Percentiles rank a stretch among this genome's conserved stretches.
These are phyloP conservation scores for Trileptium ribeirensis DNA, from an alignment of 2,888 invertebrate genomes.

Conservation along the genomic window DNA sequence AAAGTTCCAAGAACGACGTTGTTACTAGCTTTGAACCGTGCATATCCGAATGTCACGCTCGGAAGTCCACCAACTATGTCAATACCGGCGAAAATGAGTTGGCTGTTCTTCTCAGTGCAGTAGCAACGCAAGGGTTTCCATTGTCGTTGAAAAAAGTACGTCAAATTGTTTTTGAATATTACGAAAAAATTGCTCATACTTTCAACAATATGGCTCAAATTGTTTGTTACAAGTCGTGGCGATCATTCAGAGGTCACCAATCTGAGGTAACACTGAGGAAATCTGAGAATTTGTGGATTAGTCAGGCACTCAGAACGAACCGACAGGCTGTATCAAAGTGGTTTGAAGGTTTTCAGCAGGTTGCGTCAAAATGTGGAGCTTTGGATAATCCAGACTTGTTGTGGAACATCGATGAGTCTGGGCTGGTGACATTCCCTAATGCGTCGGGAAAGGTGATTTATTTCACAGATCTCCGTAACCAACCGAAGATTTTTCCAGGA, in stretches of 20 bases:
- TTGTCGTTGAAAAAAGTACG: not conserved
- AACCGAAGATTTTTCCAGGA: not conserved
- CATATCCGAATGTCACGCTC: too few relatives aligned
- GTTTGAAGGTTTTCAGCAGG: not conserved
- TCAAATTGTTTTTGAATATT: not conserved
- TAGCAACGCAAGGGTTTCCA: constrained; percentile 6
- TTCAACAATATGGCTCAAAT: not conserved
- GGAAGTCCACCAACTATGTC: too few relatives aligned
- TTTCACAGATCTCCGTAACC: not conserved
- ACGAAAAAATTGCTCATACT: not conserved
- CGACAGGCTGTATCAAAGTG: not conserved
- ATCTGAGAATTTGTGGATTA: not conserved
- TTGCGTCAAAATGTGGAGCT: not conserved
- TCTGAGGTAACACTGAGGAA: not conserved
- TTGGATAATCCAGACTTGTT: not conserved
- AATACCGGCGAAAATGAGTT: not conserved
- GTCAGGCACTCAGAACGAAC: not conserved
- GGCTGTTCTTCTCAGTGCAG: not conserved
- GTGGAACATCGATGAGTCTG: constrained; percentile 11
- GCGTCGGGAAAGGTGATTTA: not conserved
- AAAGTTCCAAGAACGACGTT: too few relatives aligned
- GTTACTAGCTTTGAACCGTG: too few relatives aligned
- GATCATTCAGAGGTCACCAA: not conserved
- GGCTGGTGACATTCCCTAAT: constrained; percentile 7
- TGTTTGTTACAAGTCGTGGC: not conserved